A percentile compares a stretch with the other conserved stretches of the same genome.
phyloP scores from a whole-genome alignment of 2,888 invertebrate genomes.

The Scaptomyza flava region DNA sequence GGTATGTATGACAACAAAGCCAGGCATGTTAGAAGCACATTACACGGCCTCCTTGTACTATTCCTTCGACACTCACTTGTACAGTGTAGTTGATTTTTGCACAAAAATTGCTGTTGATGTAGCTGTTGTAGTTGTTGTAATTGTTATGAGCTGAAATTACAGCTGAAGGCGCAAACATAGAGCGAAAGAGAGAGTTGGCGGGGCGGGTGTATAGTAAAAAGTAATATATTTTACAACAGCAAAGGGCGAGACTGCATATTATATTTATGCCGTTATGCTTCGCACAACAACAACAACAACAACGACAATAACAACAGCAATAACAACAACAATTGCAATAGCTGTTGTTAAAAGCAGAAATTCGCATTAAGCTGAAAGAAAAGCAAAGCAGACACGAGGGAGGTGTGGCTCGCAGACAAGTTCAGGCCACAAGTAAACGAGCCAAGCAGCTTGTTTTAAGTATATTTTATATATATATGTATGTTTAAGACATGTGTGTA shows the following conservation, averaged over 20 bases:
- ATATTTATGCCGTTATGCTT: conserved; percentile 69
- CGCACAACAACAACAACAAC: conserved; percentile 34
- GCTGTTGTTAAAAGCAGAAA: conserved; percentile 76
- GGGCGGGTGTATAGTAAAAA: conserved; percentile 50
- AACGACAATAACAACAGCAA: conserved; percentile 50
- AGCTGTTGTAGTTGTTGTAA: conserved; percentile 50
- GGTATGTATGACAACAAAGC: conserved; percentile 17
- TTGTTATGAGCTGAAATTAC: conserved; percentile 77
- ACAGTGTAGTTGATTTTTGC: conserved; percentile 63
- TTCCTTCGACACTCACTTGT: neutral
- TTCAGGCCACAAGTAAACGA: conserved; percentile 75
- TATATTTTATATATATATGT: conserved; percentile 21
- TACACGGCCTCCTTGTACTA: conserved; percentile 45
- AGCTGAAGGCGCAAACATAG: conserved; percentile 23
- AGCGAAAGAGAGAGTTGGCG: neutral
- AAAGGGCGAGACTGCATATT: conserved; percentile 76
- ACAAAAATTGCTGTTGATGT: conserved; percentile 52
- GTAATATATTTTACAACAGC: conserved; percentile 74
- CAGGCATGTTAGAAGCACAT: conserved; percentile 74
- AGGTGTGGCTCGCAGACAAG: conserved; percentile 50
- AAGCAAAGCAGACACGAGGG: conserved; percentile 43
- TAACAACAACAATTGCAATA: conserved; percentile 60
- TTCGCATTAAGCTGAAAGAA: conserved; percentile 77
- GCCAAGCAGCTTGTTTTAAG: conserved; percentile 74
- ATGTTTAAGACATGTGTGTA: conserved; percentile 6